A percentile compares a stretch with the other conserved stretches of the same genome.
These are phyloP conservation scores for Motacilla alba DNA, from an alignment of 2,113 vertebrate genomes.

Conservation along the genomic window DNA sequence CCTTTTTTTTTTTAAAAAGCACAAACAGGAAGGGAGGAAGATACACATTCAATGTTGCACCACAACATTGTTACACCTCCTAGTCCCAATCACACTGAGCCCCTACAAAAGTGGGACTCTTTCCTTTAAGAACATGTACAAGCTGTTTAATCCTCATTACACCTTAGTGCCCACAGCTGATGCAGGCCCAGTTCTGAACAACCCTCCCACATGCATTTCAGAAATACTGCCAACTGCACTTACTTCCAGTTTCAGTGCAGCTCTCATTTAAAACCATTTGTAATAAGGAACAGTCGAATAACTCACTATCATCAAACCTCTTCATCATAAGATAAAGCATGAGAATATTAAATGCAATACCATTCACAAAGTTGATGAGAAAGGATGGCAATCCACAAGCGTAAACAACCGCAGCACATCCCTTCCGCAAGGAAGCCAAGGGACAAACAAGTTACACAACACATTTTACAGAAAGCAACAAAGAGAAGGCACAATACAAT, in stretches of 20 bases:
- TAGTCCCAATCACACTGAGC: neutral
- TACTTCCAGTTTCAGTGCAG: neutral
- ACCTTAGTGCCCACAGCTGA: neutral
- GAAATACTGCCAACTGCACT: neutral
- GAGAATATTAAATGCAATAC: neutral
- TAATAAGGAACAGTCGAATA: neutral
- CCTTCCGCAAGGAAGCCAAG: slow-evolving; percentile 17
- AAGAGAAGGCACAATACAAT: neutral
- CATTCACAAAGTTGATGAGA: neutral
- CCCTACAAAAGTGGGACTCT: neutral
- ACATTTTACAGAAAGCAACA: neutral
- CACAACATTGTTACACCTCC: neutral
- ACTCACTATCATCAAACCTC: neutral
- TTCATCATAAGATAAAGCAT: neutral
- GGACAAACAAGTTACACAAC: slow-evolving; percentile 34
- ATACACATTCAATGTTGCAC: neutral
- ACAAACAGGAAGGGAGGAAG: neutral
- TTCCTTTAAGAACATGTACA: fast-evolving
- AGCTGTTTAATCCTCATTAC: neutral
- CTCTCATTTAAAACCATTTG: neutral
- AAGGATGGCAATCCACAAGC: neutral
- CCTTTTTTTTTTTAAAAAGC: neutral
- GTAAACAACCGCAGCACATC: slow-evolving; percentile 25
- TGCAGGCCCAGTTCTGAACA: fast-evolving
- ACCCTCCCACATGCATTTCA: neutral